Evolutionary conservation across 2,888 invertebrate species (phyloP), one percentile per base, ranked within the genome.

Genomic region (Anthophora plumipes): DNA sequence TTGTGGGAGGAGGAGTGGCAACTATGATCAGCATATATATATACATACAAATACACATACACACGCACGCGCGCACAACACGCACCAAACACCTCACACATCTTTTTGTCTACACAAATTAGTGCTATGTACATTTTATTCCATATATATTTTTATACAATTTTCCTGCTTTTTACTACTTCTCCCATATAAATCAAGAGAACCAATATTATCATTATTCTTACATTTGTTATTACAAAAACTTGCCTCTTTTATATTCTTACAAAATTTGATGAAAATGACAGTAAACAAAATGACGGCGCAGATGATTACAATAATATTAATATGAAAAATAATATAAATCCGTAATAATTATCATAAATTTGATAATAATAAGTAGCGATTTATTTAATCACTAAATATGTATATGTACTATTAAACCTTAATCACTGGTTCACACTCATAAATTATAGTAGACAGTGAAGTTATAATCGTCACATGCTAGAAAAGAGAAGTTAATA

Each of bases 121-220:
- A 89, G 74, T 84, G 80, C 85, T 91, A 90, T 91, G 72, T 91
- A 90, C 90, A 91, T 85, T 87, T 88, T 82, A 74, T 74, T 89
- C 83, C 87, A 89, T 84, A 87, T 88, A 80, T 88, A 85, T 84
- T 89, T 89, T 89, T 90, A 89, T 90, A 90, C 90, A 90, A 85
- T 89, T 89, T 87, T 88, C 79, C 85, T 85, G 83, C 83, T 82
- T 74, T 85, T 76, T 78, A 75, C 77, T 78, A 80, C 59, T 81
- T 82, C 78, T 86, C 71, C 70, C 74, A 80, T 72, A 80, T 83
- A 75, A 66, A 82, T 57, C 57, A 84, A 82, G 76, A 80, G 70
- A 81, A 81, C 80, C 80, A 60, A 72, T 55, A 55, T 75, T 60
- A 73, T 77, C 64, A 72, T 63, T 81, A 63, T 85, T 78, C 67